phyloP scores from a whole-genome alignment of 2,888 invertebrate genomes.

The Drosophila atroscutellata region DNA sequence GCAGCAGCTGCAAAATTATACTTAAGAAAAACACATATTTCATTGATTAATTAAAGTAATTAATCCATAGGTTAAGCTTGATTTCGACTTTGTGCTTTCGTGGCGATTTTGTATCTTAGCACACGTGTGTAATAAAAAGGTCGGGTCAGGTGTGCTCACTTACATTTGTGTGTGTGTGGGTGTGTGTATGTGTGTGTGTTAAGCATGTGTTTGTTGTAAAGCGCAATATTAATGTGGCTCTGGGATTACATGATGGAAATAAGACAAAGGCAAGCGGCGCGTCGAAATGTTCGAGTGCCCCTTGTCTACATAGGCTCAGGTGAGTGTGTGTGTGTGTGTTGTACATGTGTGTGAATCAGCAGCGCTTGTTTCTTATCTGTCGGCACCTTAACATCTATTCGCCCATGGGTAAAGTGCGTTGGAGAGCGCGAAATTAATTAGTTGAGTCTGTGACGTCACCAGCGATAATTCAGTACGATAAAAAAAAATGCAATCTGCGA shows the following conservation, averaged over 20 bases:
- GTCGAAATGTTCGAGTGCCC: slow-evolving; percentile 67
- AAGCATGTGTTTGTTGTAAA: slow-evolving; percentile 6
- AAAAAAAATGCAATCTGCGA: slow-evolving; percentile 5
- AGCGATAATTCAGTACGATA: slow-evolving; percentile 17
- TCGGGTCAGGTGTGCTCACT: slow-evolving; percentile 30
- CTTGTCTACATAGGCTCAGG: slow-evolving; percentile 78
- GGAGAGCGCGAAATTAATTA: slow-evolving; percentile 11
- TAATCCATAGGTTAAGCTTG: slow-evolving; percentile 41
- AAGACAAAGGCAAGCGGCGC: slow-evolving; percentile 65
- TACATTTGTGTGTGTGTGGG: neutral
- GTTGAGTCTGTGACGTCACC: slow-evolving; percentile 40
- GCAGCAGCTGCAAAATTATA: slow-evolving; percentile 11
- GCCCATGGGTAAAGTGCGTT: neutral
- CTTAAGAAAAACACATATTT: slow-evolving; percentile 14
- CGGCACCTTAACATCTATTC: slow-evolving; percentile 29
- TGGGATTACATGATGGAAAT: slow-evolving; percentile 79
- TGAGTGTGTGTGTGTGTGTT: slow-evolving; percentile 53
- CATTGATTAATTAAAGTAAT: slow-evolving; percentile 19
- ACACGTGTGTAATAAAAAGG: slow-evolving; percentile 57
- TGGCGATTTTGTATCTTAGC: slow-evolving; percentile 48
- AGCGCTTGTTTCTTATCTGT: slow-evolving; percentile 35
- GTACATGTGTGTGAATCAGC: slow-evolving; percentile 10
- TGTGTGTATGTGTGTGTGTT: slow-evolving; percentile 3
- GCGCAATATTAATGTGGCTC: slow-evolving; percentile 72
- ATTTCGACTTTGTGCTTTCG: slow-evolving; percentile 62